These are phyloP conservation scores for Agrotis ipsilon DNA, from an alignment of 2,888 invertebrate genomes.

Conservation along the genomic window DNA sequence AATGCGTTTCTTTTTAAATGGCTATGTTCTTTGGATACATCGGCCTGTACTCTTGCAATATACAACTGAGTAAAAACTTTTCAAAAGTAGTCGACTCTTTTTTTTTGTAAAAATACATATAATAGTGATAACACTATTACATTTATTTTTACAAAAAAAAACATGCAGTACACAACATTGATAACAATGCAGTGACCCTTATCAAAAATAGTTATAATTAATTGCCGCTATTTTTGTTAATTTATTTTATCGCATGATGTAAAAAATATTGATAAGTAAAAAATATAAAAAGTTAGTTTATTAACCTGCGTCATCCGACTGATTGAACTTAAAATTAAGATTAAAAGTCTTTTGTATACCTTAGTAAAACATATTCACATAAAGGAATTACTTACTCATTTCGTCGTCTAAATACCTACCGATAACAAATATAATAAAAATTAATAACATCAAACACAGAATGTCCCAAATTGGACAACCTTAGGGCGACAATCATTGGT, in stretches of 20 bases:
- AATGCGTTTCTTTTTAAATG: neutral
- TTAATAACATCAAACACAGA: constrained; percentile 23
- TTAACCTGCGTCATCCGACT: no score
- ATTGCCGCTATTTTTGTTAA: neutral
- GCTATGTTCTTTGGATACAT: neutral
- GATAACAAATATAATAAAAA: constrained; percentile 19
- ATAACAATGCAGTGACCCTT: no score
- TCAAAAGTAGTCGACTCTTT: neutral
- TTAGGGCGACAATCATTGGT: constrained; percentile 57
- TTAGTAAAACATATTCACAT: no score
- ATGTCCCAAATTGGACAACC: constrained; percentile 31
- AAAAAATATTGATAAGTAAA: neutral
- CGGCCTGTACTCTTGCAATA: no score
- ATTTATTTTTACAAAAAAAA: no score
- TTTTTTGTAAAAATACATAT: no score
- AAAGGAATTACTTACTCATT: neutral
- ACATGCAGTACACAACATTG: no score
- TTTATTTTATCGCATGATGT: neutral
- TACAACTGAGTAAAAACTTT: neutral
- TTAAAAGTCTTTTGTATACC: no score
- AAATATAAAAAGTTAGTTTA: neutral
- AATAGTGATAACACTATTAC: no score
- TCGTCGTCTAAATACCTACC: neutral
- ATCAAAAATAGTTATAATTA: neutral
- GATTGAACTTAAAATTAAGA: no score